A percentile compares a stretch with the other conserved stretches of the same genome.
Conservation (phyloP, 2,113 vertebrate species). For the Fregetta grallaria region DNA sequence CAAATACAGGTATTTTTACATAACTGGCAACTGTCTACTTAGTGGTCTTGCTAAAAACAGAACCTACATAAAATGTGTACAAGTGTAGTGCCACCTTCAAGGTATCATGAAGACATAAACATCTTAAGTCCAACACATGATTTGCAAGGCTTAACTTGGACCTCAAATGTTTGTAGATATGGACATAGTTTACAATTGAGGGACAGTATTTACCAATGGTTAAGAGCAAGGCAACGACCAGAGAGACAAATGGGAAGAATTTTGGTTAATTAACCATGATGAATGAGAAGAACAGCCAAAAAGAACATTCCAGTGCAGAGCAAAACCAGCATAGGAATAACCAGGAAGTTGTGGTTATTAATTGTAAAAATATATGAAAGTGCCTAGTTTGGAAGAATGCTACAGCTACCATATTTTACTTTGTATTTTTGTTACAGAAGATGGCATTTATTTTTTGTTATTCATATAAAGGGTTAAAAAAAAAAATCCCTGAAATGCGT, state of each 20-base stretch:
- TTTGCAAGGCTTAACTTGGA: not conserved
- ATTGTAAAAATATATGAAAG: not conserved
- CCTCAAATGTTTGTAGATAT: not conserved
- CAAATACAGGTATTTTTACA: slow-evolving; percentile 20
- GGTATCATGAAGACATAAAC: not conserved
- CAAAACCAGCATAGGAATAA: not conserved
- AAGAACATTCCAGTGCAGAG: not conserved
- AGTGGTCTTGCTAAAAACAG: slow-evolving; percentile 52
- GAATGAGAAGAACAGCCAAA: not conserved
- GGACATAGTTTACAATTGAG: not conserved
- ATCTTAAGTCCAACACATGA: not conserved
- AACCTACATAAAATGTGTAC: not conserved
- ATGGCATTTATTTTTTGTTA: not conserved
- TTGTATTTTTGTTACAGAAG: not conserved
- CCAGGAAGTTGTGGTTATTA: not conserved
- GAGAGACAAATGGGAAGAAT: not conserved
- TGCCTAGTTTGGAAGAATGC: not conserved
- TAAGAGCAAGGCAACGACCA: not conserved
- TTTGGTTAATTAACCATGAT: not conserved
- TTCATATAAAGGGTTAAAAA: not conserved
- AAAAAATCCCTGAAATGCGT: not conserved
- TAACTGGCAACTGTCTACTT: slow-evolving; percentile 2
- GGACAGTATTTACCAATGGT: not conserved
- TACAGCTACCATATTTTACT: not conserved
- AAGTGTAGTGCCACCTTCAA: not conserved